These are phyloP conservation scores for Pseudopipra pipra DNA, from an alignment of 2,113 vertebrate species.

Conservation along the genomic window DNA sequence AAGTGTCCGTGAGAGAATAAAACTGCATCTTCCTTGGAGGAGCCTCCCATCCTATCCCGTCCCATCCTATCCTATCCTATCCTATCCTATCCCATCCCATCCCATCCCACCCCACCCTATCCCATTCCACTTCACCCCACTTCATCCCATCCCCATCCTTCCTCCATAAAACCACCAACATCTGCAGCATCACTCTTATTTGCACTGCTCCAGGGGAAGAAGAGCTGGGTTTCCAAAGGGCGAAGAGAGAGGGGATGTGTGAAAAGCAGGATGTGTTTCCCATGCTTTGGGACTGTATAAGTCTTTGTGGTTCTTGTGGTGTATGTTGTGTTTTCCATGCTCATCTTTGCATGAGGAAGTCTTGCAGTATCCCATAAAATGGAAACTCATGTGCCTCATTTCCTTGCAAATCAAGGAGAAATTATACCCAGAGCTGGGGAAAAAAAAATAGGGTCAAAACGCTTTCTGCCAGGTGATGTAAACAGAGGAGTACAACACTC, in stretches of 20 bases:
- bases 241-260: neutral
- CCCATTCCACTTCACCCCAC: neutral
- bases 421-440: neutral
- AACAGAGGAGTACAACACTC: neutral
- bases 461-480: neutral
- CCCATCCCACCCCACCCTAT: neutral
- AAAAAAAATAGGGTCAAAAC: neutral
- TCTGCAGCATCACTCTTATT: neutral
- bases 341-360: neutral
- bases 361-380: neutral
- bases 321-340: neutral
- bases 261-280: neutral
- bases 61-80: neutral
- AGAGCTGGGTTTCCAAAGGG: neutral
- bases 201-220: rapidly evolving
- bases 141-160: neutral
- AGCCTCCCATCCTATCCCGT: neutral
- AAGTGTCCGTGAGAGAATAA: neutral
- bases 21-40: neutral
- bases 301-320: neutral
- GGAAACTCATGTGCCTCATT: neutral
- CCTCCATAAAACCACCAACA: rapidly evolving
- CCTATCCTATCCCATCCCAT: neutral
- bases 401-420: neutral
- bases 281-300: rapidly evolving